These are phyloP conservation scores for Megalops atlanticus DNA, from an alignment of 2,113 vertebrate species.

Conservation along the genomic window DNA sequence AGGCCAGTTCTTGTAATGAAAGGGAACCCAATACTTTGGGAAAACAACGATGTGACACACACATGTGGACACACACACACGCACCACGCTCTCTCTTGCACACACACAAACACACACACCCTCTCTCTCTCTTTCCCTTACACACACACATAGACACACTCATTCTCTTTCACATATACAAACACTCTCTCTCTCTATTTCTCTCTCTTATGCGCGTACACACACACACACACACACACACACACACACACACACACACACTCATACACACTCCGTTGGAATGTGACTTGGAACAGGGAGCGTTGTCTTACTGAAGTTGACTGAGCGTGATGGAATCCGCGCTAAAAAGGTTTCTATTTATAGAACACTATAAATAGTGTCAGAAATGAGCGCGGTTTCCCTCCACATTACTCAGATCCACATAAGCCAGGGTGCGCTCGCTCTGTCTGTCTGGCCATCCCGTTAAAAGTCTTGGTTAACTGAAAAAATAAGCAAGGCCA, in stretches of 20 bases:
- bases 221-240: conserved; percentile 7
- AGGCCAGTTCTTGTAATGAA: neutral
- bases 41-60: neutral
- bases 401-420: conserved; percentile 13
- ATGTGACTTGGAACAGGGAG: conserved; percentile 6
- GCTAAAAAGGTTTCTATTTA: conserved; percentile 14
- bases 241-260: conserved; percentile 1
- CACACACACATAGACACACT: too few species aligned
- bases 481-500: neutral
- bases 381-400: conserved; percentile 15
- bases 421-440: neutral
- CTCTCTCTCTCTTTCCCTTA: too few species aligned
- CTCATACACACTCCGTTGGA: neutral
- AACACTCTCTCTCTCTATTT: too few species aligned
- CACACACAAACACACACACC: too few species aligned
- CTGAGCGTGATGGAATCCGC: conserved; percentile 13
- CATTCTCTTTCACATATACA: too few species aligned
- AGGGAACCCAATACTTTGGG: neutral
- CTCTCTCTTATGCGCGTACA: neutral
- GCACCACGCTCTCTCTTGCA: too few species aligned
- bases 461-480: conserved; percentile 10
- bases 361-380: conserved; percentile 20
- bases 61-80: neutral
- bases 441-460: neutral
- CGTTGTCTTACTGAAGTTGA: conserved; percentile 12